Evolutionary conservation across 2,113 vertebrate genomes (phyloP).

Genomic region (Australoheros scitulus): DNA sequence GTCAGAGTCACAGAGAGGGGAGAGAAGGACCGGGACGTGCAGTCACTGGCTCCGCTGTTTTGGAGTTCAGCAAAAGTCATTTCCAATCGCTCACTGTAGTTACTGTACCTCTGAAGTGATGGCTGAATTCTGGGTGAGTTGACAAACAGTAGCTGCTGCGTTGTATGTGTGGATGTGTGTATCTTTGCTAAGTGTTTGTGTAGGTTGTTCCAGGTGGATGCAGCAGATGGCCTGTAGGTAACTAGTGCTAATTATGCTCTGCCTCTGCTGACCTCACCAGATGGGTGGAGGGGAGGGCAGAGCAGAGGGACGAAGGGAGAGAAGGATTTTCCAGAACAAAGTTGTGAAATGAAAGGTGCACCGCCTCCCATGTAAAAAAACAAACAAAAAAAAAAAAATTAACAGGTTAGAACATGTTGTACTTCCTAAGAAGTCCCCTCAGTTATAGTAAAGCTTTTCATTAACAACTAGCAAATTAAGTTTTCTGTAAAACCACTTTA

Average conservation of each 20-base stretch:
- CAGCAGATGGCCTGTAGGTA: slow-evolving; percentile 74
- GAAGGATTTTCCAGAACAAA: slow-evolving; percentile 20
- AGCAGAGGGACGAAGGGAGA: slow-evolving; percentile 13
- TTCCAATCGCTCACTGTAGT: slow-evolving; percentile 23
- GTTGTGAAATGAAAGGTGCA: slow-evolving; percentile 38
- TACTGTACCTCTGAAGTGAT: slow-evolving; percentile 29
- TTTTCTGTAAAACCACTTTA: slow-evolving; percentile 3
- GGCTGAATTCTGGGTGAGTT: slow-evolving; percentile 73
- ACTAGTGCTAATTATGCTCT: slow-evolving; percentile 58
- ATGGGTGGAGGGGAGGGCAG: slow-evolving; percentile 58
- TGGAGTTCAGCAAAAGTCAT: slow-evolving; percentile 53
- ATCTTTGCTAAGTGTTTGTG: slow-evolving; percentile 16
- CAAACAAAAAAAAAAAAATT: slow-evolving; percentile 23
- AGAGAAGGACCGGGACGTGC: slow-evolving; percentile 31
- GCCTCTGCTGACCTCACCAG: slow-evolving; percentile 68
- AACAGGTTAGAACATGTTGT: slow-evolving; percentile 52
- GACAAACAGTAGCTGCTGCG: background rate
- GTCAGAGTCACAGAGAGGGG: slow-evolving; percentile 36
- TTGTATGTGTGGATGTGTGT: background rate
- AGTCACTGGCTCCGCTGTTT: slow-evolving; percentile 38
- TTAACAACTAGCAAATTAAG: background rate
- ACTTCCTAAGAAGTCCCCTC: background rate
- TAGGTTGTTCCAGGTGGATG: slow-evolving; percentile 64
- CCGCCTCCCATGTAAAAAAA: background rate
- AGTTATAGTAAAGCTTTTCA: background rate